Percentiles rank a stretch among this genome's conserved stretches.
phyloP scores from a whole-genome alignment of 2,797 vertebrate genomes.

The Lindbergichthys nudifrons region DNA sequence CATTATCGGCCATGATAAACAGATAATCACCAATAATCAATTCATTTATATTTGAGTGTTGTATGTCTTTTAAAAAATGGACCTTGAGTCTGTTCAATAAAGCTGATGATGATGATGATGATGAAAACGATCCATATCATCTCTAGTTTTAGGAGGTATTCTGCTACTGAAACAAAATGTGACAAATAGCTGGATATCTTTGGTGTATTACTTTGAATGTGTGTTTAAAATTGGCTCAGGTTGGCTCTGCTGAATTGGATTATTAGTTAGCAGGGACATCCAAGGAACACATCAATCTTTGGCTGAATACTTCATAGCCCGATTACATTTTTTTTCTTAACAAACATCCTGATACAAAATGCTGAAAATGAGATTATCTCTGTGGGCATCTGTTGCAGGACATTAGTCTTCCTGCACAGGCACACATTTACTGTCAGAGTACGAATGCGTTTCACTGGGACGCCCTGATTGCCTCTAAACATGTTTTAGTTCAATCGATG shows the following conservation, averaged over 20 bases:
- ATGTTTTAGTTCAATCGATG: slow-evolving; percentile 23
- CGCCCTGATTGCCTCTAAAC: slow-evolving; percentile 47
- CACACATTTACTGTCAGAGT: slow-evolving; percentile 16
- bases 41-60: no score
- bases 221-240: not conserved
- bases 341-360: slow-evolving; percentile 13
- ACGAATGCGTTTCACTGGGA: slow-evolving; percentile 28
- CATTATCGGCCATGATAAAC: no score
- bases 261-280: slow-evolving; percentile 2
- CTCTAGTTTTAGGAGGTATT: not conserved
- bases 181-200: not conserved
- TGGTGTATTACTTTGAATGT: not conserved
- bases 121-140: no score
- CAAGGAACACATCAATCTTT: slow-evolving; percentile 7
- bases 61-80: no score
- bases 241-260: not conserved
- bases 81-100: no score
- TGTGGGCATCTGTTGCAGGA: slow-evolving; percentile 30
- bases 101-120: no score
- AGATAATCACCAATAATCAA: no score
- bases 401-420: slow-evolving; percentile 46
- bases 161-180: not conserved
- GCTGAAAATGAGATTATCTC: slow-evolving; percentile 22
- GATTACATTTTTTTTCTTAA: not conserved
- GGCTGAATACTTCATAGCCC: slow-evolving; percentile 5